These are phyloP conservation scores for Resseliella maxima DNA, from an alignment of 2,888 invertebrate species.

Conservation along the genomic window DNA sequence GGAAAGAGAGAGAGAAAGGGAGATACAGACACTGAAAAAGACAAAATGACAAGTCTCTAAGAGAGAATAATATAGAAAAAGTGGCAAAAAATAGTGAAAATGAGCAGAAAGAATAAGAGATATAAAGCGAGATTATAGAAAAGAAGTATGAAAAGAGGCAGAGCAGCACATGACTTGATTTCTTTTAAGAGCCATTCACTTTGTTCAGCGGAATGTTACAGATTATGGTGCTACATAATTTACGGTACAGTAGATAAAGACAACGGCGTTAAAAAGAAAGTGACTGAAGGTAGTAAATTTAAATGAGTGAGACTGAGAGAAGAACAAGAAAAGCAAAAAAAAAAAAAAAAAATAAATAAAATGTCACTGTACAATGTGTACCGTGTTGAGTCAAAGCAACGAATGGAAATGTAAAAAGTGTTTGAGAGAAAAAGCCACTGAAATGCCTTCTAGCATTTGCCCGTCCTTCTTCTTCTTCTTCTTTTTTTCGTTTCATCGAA, in stretches of 20 bases:
- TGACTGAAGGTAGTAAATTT: conserved; percentile 41
- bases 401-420: neutral
- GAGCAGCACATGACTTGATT: conserved; percentile 5
- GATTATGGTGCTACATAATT: conserved; percentile 43
- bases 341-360: neutral
- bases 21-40: too few relatives aligned
- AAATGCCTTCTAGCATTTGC: conserved; percentile 25
- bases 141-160: neutral
- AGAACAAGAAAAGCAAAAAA: neutral
- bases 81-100: too few relatives aligned
- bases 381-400: neutral
- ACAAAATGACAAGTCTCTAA: too few relatives aligned
- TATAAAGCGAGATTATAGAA: neutral
- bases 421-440: conserved; percentile 10
- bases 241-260: conserved; percentile 43
- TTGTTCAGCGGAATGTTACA: conserved; percentile 17
- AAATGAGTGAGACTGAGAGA: neutral
- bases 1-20: too few relatives aligned
- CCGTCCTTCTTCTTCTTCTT: too few relatives aligned
- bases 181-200: conserved; percentile 40
- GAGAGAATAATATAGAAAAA: too few relatives aligned
- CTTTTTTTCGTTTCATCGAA: neutral
- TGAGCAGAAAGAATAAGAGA: too few relatives aligned
- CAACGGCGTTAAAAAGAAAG: conserved; percentile 26
- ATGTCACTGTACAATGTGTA: neutral